Percentiles rank a stretch among this genome's conserved stretches.
Conservation (phyloP, 23 tunicate species). For the Oikopleura albicans region DNA sequence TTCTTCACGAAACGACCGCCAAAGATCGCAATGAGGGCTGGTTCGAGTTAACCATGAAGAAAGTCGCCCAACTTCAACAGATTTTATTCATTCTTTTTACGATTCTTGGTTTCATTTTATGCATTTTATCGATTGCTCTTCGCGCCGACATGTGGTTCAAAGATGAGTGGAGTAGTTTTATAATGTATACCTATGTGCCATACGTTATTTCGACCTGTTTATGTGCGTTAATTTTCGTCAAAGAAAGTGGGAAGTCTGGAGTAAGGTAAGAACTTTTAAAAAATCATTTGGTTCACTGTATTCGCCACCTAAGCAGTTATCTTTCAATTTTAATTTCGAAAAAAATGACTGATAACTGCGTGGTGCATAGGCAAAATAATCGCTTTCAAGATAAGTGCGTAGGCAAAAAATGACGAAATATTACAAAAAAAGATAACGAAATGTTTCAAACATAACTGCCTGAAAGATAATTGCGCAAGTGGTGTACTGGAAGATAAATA, state of each 20-base stretch:
- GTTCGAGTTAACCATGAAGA: conserved; percentile 16
- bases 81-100: conserved; percentile 62
- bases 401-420: no score
- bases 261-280: no score
- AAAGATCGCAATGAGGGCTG: conserved; percentile 26
- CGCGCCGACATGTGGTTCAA: conserved; percentile 47
- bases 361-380: no score
- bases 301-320: no score
- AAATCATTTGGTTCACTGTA: no score
- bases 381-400: no score
- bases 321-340: not conserved
- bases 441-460: no score
- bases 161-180: conserved; percentile 56
- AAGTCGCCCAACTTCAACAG: conserved; percentile 32
- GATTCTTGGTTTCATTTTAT: conserved; percentile 43
- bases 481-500: no score
- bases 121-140: conserved; percentile 40
- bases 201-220: conserved; percentile 54
- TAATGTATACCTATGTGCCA: conserved; percentile 30
- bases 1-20: not conserved
- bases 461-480: no score
- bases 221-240: conserved; percentile 39
- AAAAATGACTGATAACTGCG: no score
- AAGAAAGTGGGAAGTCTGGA: conserved; percentile 30
- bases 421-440: no score